Percentiles rank a stretch among this genome's conserved stretches.
These are phyloP conservation scores for Odocoileus virginianus DNA, from an alignment of 2,113 vertebrate genomes.

Conservation along the genomic window DNA sequence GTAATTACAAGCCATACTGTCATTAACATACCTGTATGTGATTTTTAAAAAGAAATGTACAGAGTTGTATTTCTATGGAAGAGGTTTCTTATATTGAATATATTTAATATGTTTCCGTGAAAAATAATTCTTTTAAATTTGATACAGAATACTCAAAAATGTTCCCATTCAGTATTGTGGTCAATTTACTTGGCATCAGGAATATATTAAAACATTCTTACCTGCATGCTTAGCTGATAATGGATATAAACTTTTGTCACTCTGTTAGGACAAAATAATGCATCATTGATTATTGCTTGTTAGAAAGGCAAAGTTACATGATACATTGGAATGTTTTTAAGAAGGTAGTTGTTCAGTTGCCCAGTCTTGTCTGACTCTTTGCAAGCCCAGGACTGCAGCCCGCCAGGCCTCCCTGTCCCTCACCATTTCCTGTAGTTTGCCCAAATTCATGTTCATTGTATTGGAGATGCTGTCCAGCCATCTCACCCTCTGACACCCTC, in stretches of 20 bases:
- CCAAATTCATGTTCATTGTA: neutral
- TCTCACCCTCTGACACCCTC: neutral
- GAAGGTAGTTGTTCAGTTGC: neutral
- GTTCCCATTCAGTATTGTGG: rapidly evolving
- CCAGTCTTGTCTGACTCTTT: neutral
- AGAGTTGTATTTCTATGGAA: neutral
- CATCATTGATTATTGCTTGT: neutral
- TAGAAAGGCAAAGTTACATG: neutral
- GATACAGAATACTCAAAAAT: neutral
- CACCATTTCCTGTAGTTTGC: neutral
- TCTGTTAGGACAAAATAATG: neutral
- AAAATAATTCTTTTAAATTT: neutral
- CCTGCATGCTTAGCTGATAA: neutral
- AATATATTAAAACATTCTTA: neutral
- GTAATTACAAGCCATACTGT: neutral
- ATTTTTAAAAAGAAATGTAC: neutral
- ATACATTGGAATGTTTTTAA: neutral
- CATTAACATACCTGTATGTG: neutral
- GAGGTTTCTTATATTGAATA: neutral
- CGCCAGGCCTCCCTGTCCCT: neutral
- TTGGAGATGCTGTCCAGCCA: neutral
- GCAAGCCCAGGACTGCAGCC: rapidly evolving
- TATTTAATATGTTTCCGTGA: neutral
- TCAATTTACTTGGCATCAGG: neutral
- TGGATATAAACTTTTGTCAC: neutral